phyloP scores from a whole-genome alignment of 1,140 invertebrate species.

The Saxidomus purpurata region DNA sequence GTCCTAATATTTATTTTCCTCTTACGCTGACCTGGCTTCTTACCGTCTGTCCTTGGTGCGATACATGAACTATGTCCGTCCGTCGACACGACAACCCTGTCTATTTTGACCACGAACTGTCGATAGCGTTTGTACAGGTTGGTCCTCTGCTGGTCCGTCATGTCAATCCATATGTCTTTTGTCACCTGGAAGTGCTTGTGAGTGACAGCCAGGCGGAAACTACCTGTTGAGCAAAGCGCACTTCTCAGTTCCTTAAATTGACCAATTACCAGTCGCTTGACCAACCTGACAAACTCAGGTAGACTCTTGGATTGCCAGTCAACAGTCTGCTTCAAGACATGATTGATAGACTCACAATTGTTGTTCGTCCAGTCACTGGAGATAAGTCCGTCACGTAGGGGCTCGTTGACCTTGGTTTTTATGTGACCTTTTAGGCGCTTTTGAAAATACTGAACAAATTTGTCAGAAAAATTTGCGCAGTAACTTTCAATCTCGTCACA shows the following conservation, averaged over 20 bases:
- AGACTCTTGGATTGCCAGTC: conserved; percentile 66
- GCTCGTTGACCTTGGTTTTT: conserved; percentile 35
- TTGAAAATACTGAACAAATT: no score
- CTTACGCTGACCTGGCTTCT: conserved; percentile 67
- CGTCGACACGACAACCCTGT: conserved; percentile 19
- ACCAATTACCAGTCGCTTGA: no score
- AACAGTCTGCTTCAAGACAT: conserved; percentile 60
- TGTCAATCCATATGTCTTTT: conserved; percentile 54
- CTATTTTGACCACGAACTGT: background rate
- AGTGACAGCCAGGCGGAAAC: no score
- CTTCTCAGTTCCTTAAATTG: no score
- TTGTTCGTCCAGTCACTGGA: conserved; percentile 68
- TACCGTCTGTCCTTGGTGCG: conserved; percentile 53
- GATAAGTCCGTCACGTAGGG: background rate
- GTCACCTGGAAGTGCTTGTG: conserved; percentile 25
- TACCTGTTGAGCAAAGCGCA: background rate
- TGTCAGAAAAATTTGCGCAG: background rate
- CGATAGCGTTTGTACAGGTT: conserved; percentile 33
- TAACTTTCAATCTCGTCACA: no score
- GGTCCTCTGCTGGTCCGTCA: conserved; percentile 51
- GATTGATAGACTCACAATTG: conserved; percentile 66
- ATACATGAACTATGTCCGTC: conserved; percentile 35
- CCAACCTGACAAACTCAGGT: background rate
- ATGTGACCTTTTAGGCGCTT: background rate
- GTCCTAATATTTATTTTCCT: conserved; percentile 61